Percentiles rank a stretch among this genome's conserved stretches.
phyloP scores from a whole-genome alignment of 1,140 invertebrate genomes.

The Triops longicaudatus region DNA sequence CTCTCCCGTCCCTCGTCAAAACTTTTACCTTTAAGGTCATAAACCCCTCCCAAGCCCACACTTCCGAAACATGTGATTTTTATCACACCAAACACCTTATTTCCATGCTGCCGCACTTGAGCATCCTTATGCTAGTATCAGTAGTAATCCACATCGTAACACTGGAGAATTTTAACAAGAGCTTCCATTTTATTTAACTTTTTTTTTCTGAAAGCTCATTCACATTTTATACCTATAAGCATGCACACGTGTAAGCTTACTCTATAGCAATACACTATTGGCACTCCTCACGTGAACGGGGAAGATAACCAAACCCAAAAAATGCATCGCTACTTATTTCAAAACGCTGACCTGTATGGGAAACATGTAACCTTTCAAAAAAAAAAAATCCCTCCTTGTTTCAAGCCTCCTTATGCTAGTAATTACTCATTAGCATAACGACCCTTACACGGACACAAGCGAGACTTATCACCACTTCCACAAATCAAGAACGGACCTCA shows the following conservation, averaged over 20 bases:
- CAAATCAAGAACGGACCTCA: constrained; percentile 15
- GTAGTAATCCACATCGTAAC: background rate
- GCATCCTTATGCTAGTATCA: background rate
- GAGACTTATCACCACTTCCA: constrained; percentile 14
- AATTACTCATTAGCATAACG: constrained; percentile 15
- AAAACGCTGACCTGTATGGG: background rate
- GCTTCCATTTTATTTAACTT: background rate
- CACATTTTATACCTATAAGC: no score
- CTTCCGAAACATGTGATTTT: constrained; percentile 3
- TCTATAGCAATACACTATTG: background rate
- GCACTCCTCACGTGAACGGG: background rate
- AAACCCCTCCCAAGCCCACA: background rate
- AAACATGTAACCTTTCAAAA: background rate
- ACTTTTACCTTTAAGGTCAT: constrained; percentile 10
- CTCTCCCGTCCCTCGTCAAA: background rate
- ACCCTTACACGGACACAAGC: constrained; percentile 5
- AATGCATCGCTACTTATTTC: background rate
- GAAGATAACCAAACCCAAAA: background rate
- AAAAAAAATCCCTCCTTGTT: background rate
- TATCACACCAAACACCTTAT: constrained; percentile 12
- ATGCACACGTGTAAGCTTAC: background rate
- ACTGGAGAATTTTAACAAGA: background rate
- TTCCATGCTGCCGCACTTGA: background rate
- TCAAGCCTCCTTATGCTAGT: background rate
- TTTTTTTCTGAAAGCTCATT: background rate